Conservation (phyloP, 2,797 vertebrate species). For the Coccyzus lansbergi region DNA sequence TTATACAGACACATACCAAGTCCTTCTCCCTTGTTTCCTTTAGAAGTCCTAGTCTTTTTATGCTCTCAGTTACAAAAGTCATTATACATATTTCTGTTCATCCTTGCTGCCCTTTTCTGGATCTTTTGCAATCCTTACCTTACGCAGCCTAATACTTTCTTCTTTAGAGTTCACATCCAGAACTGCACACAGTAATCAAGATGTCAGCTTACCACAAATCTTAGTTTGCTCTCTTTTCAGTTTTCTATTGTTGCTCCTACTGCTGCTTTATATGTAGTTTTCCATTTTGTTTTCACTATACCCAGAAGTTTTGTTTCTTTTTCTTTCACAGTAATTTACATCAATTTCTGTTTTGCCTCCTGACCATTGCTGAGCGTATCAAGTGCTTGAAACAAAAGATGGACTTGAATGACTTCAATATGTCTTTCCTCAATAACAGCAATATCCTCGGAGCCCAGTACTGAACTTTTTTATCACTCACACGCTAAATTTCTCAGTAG, state of each 20-base stretch:
- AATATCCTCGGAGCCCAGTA: neutral
- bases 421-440: neutral
- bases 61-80: neutral
- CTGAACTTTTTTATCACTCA: neutral
- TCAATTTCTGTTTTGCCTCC: neutral
- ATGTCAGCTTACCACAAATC: neutral
- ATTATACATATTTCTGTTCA: neutral
- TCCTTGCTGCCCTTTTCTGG: neutral
- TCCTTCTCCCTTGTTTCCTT: neutral
- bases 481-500: neutral
- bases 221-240: neutral
- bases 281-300: neutral
- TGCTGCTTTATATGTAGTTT: neutral
- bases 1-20: neutral
- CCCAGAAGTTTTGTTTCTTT: neutral
- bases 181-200: neutral
- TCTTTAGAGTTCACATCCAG: neutral
- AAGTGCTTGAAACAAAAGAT: neutral
- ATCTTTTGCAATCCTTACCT: neutral
- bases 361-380: neutral
- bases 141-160: neutral
- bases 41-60: neutral
- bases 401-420: neutral
- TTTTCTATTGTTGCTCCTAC: neutral
- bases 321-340: neutral